Percentiles rank a stretch among this genome's conserved stretches.
Conservation (phyloP, 2,797 vertebrate species). For the Discoglossus pictus region DNA sequence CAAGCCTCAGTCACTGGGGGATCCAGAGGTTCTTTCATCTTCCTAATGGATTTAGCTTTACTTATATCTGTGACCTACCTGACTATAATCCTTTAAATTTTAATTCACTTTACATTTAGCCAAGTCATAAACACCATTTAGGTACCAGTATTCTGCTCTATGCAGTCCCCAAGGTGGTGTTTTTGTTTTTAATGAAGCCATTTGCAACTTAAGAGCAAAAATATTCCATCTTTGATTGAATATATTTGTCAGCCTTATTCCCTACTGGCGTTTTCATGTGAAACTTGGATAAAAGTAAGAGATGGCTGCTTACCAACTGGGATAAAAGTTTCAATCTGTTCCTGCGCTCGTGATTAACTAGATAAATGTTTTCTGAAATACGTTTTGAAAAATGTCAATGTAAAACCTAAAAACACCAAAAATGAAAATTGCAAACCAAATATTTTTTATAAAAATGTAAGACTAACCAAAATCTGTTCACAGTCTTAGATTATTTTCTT, state of each 20-base stretch:
- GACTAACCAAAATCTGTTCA: conserved; percentile 54
- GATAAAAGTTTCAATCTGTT: conserved; percentile 73
- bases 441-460: conserved; percentile 62
- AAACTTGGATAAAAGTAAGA: conserved; percentile 77
- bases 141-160: conserved; percentile 88
- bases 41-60: conserved; percentile 90
- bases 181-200: conserved; percentile 99
- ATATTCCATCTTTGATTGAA: conserved; percentile 85
- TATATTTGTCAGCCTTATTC: conserved; percentile 94
- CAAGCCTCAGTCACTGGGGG: conserved; percentile 73
- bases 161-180: conserved; percentile 89
- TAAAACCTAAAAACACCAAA: conserved; percentile 59
- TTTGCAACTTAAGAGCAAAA: conserved; percentile 92
- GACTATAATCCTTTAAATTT: conserved; percentile 97
- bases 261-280: conserved; percentile 90
- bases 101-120: conserved; percentile 99
- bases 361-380: conserved; percentile 71
- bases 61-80: conserved; percentile 91
- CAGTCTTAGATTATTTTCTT: conserved; percentile 11
- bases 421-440: conserved; percentile 66
- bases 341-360: conserved; percentile 69
- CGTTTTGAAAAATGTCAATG: conserved; percentile 67
- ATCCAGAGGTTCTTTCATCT: conserved; percentile 80
- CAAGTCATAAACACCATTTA: conserved; percentile 97
- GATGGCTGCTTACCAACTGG: conserved; percentile 70